Base-by-base conservation (phyloP, 37 sponge, comb jelly and placozoan genomes). In the Aplysina aerophoba region DNA sequence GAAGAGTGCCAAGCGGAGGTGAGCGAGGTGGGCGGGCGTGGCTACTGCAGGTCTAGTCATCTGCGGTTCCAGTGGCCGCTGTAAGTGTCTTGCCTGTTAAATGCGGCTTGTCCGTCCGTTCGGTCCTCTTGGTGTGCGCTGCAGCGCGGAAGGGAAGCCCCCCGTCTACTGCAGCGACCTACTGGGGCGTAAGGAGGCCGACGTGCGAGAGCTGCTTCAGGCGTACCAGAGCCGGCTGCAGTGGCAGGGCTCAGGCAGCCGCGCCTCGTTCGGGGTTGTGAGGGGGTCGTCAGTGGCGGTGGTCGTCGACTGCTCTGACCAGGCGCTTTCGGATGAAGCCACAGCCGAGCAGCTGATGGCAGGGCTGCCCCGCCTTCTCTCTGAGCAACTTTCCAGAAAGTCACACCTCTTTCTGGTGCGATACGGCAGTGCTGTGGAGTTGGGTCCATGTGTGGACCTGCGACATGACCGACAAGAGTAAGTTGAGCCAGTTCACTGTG, bases 191-290 rank as follows among this genome's bases (percentile, higher is more conserved):
- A 69, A 69, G 34, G 71, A 69, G 30, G 71, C 28, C 13, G 71
- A 69, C 4, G 4, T 69, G 71, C 17, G 19, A 3, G 17, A 30
- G 28, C 34, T 69, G 71, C 19, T 69, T 31, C 28, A 30, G 19
- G 17, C 6, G 1, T 69, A 69, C 71, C 4, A 69, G 71, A 35
- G 30, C 33, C 71, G 71, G 13, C 34, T 69, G 71, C 28, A 30
- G 19, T 69, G 71, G 71, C 19, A 31, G 71, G 71, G 35, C 28
- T 16, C 13, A 27, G 71, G 71, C 28, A 69, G 71, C 34, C 71
- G 34, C 34, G 34, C 28, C 33, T 69, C 35, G 71, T 69, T 69
- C 30, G 71, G 71, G 6, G 35, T 69, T 4, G 71, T 69, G 17
- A 69, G 30, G 34, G 13, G 35, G 30, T 34, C 35, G 30, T 69